Evolutionary conservation across 2,113 vertebrate genomes (phyloP).

Genomic region (Thinocorus orbignyianus): DNA sequence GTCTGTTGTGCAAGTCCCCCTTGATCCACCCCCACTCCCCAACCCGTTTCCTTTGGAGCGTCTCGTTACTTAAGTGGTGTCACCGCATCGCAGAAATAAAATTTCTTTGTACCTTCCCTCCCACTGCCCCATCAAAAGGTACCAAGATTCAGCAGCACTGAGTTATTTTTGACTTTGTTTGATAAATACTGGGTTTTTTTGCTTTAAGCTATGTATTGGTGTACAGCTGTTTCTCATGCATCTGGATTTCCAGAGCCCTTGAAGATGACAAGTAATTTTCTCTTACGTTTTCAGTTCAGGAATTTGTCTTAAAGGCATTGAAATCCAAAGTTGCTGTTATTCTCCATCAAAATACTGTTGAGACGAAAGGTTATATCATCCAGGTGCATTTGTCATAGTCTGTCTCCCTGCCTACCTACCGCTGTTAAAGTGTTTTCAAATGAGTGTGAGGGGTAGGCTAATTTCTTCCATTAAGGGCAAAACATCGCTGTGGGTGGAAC

Average conservation of each 20-base stretch:
- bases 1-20: background rate
- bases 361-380: background rate
- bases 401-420: background rate
- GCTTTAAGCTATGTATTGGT: background rate
- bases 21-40: background rate
- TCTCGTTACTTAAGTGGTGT: background rate
- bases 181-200: background rate
- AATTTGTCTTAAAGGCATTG: background rate
- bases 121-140: background rate
- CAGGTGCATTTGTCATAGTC: slow-evolving; percentile 28
- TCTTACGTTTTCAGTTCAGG: background rate
- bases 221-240: background rate
- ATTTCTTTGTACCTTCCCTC: background rate
- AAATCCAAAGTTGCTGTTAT: background rate
- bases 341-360: background rate
- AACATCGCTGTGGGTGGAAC: background rate
- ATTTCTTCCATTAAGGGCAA: slow-evolving; percentile 10
- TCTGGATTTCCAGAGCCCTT: background rate
- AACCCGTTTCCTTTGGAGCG: background rate
- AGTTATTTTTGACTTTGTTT: background rate
- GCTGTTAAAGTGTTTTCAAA: background rate
- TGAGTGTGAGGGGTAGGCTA: background rate
- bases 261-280: background rate
- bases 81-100: background rate
- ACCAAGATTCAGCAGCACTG: background rate